Evolutionary conservation across 2,113 vertebrate genomes (phyloP).

Genomic region (Ptilorrhoa leucosticta): DNA sequence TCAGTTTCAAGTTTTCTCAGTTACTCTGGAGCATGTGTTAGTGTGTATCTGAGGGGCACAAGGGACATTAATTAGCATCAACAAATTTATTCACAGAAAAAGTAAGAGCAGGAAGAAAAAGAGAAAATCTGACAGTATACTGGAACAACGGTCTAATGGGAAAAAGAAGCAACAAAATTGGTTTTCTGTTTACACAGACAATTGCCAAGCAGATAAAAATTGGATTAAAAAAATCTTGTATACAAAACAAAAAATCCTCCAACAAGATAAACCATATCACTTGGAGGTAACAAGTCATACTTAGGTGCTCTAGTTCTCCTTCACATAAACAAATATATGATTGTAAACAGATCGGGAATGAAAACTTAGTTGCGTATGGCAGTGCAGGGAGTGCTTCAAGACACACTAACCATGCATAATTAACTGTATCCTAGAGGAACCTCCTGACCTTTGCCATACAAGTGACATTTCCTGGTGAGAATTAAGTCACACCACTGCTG

Average conservation of each 20-base stretch:
- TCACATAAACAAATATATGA: neutral
- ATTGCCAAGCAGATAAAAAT: neutral
- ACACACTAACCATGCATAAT: neutral
- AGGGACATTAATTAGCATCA: neutral
- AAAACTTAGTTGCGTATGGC: neutral
- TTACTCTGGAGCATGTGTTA: neutral
- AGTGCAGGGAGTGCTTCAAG: neutral
- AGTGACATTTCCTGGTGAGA: neutral
- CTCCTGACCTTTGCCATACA: neutral
- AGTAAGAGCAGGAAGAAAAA: neutral
- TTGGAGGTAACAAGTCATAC: neutral
- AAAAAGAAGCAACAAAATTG: neutral
- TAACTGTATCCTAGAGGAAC: neutral
- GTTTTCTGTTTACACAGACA: neutral
- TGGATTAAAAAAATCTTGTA: neutral
- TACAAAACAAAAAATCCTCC: neutral
- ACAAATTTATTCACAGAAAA: neutral
- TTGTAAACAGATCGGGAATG: neutral
- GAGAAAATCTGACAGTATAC: neutral
- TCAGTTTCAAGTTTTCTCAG: neutral
- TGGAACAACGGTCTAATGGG: neutral
- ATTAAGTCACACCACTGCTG: neutral
- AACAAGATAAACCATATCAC: conserved; percentile 11
- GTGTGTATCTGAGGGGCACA: neutral
- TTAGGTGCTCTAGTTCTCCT: neutral